Conservation (phyloP, 2,113 vertebrate genomes). For the Trematocara variabile region DNA sequence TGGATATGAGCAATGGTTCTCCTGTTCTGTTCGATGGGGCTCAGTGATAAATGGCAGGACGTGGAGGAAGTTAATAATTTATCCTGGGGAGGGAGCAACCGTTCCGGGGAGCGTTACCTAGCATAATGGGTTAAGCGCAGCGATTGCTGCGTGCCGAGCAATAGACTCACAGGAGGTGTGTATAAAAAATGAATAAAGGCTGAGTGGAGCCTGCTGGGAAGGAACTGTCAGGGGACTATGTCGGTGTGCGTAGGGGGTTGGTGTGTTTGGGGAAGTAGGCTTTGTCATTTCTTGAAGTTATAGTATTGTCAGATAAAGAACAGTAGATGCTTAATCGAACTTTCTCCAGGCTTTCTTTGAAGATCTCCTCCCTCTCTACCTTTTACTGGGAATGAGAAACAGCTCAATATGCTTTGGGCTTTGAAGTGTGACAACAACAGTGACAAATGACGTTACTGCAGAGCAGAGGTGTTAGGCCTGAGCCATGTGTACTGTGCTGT, state of each 20-base stretch:
- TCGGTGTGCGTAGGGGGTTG: not conserved
- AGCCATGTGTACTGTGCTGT: conserved; percentile 15
- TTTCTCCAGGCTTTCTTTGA: conserved; percentile 44
- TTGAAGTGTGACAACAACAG: conserved; percentile 53
- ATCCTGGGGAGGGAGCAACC: conserved; percentile 62
- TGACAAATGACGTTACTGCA: conserved; percentile 36
- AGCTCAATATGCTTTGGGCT: conserved; percentile 40
- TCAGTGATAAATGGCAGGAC: conserved; percentile 68
- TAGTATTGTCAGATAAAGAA: conserved; percentile 49
- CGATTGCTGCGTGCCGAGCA: conserved; percentile 59
- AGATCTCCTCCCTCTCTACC: conserved; percentile 44
- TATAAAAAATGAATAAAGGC: conserved; percentile 75
- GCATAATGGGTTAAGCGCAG: conserved; percentile 77
- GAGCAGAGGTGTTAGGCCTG: conserved; percentile 29
- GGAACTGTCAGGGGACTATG: conserved; percentile 53
- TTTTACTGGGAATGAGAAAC: conserved; percentile 49
- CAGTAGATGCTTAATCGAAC: conserved; percentile 37
- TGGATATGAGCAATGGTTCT: conserved; percentile 63
- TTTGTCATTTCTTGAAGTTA: conserved; percentile 50
- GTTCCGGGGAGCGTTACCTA: conserved; percentile 57
- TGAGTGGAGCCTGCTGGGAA: conserved; percentile 66
- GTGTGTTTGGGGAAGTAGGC: conserved; percentile 30
- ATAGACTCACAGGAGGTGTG: conserved; percentile 60
- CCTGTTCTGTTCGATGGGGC: conserved; percentile 54
- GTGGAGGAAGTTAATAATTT: conserved; percentile 77